Conservation (phyloP, 2,797 vertebrate species). For the Sebastes taczanowskii region DNA sequence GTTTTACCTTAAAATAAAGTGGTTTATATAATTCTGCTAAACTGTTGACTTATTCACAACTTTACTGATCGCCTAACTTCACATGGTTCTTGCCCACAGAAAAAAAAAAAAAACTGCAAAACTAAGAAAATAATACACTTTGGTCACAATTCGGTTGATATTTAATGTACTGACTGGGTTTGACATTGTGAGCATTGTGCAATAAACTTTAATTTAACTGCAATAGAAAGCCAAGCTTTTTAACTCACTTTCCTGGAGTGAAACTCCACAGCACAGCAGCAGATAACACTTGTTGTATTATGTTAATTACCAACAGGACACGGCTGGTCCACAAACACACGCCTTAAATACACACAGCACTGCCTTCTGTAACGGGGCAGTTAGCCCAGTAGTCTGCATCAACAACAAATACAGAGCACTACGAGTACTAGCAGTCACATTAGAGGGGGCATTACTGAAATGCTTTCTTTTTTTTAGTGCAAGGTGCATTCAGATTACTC, state of each 20-base stretch:
- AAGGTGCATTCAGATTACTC: not conserved
- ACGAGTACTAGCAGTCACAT: not conserved
- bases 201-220: not conserved
- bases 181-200: not conserved
- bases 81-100: not conserved
- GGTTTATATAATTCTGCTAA: not conserved
- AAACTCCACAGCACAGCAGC: constrained; percentile 7
- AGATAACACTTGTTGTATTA: constrained; percentile 3
- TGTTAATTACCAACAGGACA: constrained; percentile 17
- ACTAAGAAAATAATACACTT: not conserved
- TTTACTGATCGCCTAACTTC: not conserved
- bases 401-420: not conserved
- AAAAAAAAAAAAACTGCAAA: fast-evolving
- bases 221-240: not conserved
- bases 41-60: not conserved
- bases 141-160: not conserved
- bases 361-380: not conserved
- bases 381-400: not conserved
- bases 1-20: not conserved
- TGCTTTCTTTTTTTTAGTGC: not conserved
- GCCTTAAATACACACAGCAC: constrained; percentile 52
- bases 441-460: not conserved
- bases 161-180: not conserved
- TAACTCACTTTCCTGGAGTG: not conserved
- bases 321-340: not conserved